Evolutionary conservation across 2,113 vertebrate species (phyloP), one percentile per base, ranked within the genome.

Genomic region (Corydoras maculifer): DNA sequence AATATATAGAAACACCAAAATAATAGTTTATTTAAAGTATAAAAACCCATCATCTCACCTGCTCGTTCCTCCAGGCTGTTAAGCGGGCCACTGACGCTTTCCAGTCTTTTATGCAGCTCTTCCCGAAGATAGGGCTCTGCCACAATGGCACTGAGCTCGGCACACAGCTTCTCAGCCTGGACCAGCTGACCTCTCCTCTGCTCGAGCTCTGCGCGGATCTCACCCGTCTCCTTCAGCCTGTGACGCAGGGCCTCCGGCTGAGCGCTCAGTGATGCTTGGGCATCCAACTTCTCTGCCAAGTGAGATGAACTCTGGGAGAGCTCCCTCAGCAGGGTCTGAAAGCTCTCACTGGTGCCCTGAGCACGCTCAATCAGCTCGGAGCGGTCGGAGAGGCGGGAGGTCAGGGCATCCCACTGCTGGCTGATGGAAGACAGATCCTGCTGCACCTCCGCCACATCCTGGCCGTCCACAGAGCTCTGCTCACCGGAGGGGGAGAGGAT

Each of bases 81-180:
- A 71, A 99, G 92, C 3, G 97, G 96, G 7, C 88, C 84, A 0
- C 92, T 88, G 74, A 99, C 93, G 0, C 92, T 91, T 78, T 94
- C 91, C 82, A 98, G 88, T 2, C 96, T 92, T 74, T 98, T 98
- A 75, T 85, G 88, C 15, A 99, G 84, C 85, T 99, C 97, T 14
- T 98, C 94, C 75, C 92, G 91, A 76, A 99, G 93, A 78, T 99
- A 99, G 10, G 94, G 94, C 69, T 99, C 97, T 3, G 88, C 94
- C 3, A 99, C 93, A 58, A 99, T 94, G 62, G 86, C 0, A 0
- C 94, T 96, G 58, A 99, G 90, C 78, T 94, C 94, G 14, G 82
- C 70, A 3, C 94, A 98, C 55, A 99, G 89, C 58, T 51, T 74
- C 84, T 96, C 90, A 0, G 96, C 96, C 82, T 93, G 91, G 0